These are phyloP conservation scores for Microctonus aethiopoides DNA, from an alignment of 2,888 invertebrate genomes.

Conservation along the genomic window DNA sequence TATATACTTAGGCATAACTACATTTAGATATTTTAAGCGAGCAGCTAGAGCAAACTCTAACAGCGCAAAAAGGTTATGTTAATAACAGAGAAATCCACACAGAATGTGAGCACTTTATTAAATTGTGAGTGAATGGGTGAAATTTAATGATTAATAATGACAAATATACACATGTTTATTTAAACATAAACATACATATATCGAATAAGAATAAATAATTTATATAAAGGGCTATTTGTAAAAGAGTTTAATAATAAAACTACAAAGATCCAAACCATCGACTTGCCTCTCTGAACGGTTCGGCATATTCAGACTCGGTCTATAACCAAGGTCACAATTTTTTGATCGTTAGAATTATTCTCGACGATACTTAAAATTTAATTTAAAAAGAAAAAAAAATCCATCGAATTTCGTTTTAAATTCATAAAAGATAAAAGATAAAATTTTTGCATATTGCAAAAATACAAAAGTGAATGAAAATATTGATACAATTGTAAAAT, in stretches of 20 bases:
- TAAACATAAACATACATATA: not conserved
- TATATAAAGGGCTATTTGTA: slow-evolving; percentile 1
- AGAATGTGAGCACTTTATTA: slow-evolving; percentile 57
- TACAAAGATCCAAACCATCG: slow-evolving; percentile 68
- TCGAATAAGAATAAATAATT: slow-evolving; percentile 11
- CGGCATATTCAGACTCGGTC: slow-evolving; percentile 68
- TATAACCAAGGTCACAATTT: slow-evolving; percentile 66
- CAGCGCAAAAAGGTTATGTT: slow-evolving; percentile 60
- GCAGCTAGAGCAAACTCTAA: slow-evolving; percentile 60
- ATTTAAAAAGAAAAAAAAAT: slow-evolving; percentile 33
- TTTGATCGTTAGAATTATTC: slow-evolving; percentile 57
- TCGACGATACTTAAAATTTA: slow-evolving; percentile 17
- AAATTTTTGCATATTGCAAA: slow-evolving; percentile 1
- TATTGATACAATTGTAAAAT: slow-evolving; percentile 8
- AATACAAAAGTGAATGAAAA: too few species aligned
- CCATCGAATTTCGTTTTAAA: too few species aligned
- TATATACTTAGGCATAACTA: slow-evolving; percentile 24
- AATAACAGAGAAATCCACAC: slow-evolving; percentile 53
- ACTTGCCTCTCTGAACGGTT: slow-evolving; percentile 68
- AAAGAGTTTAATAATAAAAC: slow-evolving; percentile 46
- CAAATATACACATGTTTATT: slow-evolving; percentile 24
- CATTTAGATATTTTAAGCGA: slow-evolving; percentile 59
- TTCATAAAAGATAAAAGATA: too few species aligned
- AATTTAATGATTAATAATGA: slow-evolving; percentile 48
- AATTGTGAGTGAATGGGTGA: slow-evolving; percentile 52